phyloP scores from a whole-genome alignment of 2,888 invertebrate species.

The Scrobipalpa costella region DNA sequence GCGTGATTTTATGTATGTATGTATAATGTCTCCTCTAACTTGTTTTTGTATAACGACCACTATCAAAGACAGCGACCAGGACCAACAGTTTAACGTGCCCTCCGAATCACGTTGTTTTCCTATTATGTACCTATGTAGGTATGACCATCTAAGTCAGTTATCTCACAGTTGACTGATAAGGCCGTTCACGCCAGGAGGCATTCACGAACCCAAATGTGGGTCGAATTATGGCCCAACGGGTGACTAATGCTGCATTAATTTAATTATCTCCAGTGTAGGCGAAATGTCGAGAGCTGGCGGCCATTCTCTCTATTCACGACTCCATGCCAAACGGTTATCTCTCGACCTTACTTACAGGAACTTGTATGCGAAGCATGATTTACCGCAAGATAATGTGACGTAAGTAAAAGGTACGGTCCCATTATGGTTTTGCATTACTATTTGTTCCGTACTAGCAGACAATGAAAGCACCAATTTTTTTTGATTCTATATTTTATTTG shows the following conservation, averaged over 20 bases:
- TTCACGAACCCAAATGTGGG: slow-evolving; percentile 38
- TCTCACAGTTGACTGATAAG: slow-evolving; percentile 50
- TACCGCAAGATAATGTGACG: neutral
- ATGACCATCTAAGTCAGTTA: neutral
- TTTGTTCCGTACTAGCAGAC: too few relatives aligned
- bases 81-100: too few relatives aligned
- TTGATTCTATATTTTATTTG: too few relatives aligned
- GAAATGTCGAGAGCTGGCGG: slow-evolving; percentile 27
- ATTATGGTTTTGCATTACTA: too few relatives aligned
- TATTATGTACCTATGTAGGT: neutral
- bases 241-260: slow-evolving; percentile 37
- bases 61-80: too few relatives aligned
- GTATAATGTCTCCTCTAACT: too few relatives aligned
- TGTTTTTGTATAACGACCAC: too few relatives aligned
- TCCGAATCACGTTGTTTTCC: neutral
- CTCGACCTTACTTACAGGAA: neutral
- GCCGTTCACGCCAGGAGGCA: slow-evolving; percentile 38
- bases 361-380: neutral
- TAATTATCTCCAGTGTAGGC: slow-evolving; percentile 34
- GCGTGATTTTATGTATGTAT: too few relatives aligned
- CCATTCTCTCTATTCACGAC: slow-evolving; percentile 14
- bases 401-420: neutral
- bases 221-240: slow-evolving; percentile 37
- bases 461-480: too few relatives aligned
- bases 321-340: neutral